Conservation (phyloP, 2,888 invertebrate genomes). For the Macrosiphum euphorbiae region DNA sequence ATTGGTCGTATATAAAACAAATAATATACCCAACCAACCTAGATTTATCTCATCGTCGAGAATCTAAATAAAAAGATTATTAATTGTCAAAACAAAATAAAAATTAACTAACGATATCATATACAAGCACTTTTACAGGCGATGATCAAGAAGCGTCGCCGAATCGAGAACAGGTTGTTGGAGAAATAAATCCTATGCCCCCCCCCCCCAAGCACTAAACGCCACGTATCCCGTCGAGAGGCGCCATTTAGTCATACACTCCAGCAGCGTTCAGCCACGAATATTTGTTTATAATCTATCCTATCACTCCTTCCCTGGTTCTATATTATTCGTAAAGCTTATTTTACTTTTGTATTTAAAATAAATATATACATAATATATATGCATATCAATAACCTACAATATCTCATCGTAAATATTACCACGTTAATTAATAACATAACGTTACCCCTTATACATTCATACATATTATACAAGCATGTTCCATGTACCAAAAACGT, state of each 20-base stretch:
- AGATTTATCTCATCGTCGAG: neutral
- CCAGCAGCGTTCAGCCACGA: constrained; percentile 27
- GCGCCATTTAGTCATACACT: constrained; percentile 59
- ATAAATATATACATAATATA: neutral
- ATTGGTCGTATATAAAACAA: neutral
- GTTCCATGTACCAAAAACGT: neutral
- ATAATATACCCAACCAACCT: neutral
- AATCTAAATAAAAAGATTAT: neutral
- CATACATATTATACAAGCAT: neutral
- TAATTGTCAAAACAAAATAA: constrained; percentile 53
- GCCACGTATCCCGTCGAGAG: constrained; percentile 63
- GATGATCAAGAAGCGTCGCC: constrained; percentile 53
- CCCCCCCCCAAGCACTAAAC: constrained; percentile 63
- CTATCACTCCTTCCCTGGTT: neutral
- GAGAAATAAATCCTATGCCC: constrained; percentile 50
- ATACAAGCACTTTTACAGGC: neutral
- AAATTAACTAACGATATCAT: constrained; percentile 33
- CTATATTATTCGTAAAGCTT: neutral
- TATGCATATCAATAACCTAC: neutral
- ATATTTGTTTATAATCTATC: constrained; percentile 16
- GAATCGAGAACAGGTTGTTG: constrained; percentile 61
- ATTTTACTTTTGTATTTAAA: neutral
- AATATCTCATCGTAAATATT: constrained; percentile 37
- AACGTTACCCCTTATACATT: neutral
- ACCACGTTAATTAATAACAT: constrained; percentile 44